Percentiles rank a stretch among this genome's conserved stretches.
Conservation (phyloP, 2,113 vertebrate species). For the Chloropsis hardwickii region DNA sequence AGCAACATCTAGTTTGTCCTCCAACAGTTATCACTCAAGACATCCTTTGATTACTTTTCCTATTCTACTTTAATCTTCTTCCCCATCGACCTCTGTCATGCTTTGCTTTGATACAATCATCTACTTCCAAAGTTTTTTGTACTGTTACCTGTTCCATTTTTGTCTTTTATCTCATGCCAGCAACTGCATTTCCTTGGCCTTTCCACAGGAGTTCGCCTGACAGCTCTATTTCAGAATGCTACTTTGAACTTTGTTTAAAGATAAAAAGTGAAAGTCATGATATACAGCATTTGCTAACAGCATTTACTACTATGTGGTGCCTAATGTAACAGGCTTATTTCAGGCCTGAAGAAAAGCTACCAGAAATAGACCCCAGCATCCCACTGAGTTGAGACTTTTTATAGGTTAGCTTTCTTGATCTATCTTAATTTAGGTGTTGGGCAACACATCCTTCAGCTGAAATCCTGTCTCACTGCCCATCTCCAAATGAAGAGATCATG, state of each 20-base stretch:
- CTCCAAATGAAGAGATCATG: background rate
- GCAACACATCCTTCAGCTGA: background rate
- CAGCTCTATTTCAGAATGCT: background rate
- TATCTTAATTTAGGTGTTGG: background rate
- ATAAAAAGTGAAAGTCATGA: background rate
- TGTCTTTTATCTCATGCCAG: background rate
- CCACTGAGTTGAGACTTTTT: background rate
- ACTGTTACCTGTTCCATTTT: background rate
- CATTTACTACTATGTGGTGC: background rate
- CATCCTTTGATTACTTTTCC: background rate
- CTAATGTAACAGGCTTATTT: background rate
- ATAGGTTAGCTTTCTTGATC: background rate
- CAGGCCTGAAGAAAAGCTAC: background rate
- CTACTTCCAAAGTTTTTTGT: background rate
- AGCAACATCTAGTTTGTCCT: background rate
- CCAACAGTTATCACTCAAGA: background rate
- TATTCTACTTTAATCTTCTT: conserved; percentile 4
- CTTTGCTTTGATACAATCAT: background rate
- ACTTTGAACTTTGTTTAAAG: background rate
- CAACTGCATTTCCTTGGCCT: background rate
- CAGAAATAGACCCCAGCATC: background rate
- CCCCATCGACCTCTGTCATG: background rate
- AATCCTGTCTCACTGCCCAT: background rate
- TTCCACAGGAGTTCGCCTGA: background rate
- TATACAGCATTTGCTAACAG: background rate